Conservation (phyloP, 2,888 invertebrate species). For the Oasisia sp. region DNA sequence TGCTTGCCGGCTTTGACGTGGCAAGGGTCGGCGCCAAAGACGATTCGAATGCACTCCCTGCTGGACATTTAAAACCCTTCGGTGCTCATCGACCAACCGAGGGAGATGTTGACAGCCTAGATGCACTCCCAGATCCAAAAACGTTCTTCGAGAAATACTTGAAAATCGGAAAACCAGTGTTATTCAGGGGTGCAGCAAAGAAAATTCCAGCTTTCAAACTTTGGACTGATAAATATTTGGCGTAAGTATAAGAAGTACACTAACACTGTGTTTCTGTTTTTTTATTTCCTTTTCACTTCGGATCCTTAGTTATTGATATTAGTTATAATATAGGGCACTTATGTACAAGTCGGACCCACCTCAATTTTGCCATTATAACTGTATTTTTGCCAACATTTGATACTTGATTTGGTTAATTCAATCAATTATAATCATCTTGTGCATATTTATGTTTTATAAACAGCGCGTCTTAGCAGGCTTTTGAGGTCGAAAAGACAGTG, state of each 20-base stretch:
- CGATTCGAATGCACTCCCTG: neutral
- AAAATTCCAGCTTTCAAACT: constrained; percentile 49
- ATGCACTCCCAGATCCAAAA: constrained; percentile 50
- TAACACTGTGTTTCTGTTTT: no score
- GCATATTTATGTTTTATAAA: no score
- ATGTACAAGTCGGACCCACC: no score
- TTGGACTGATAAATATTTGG: constrained; percentile 58
- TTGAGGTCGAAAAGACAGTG: no score
- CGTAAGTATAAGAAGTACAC: no score
- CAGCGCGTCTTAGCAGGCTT: no score
- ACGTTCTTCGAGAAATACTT: constrained; percentile 56
- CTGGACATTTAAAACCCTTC: neutral
- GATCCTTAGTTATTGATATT: no score
- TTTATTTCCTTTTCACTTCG: neutral
- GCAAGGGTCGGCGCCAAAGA: neutral
- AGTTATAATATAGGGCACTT: no score
- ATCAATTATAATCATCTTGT: no score
- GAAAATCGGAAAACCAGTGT: constrained; percentile 47
- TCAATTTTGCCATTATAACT: no score
- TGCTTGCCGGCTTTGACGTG: neutral
- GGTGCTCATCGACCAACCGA: constrained; percentile 37
- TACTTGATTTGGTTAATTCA: no score
- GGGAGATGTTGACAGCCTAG: constrained; percentile 44
- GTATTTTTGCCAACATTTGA: no score
- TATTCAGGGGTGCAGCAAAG: constrained; percentile 52